Evolutionary conservation across 2,888 invertebrate genomes (phyloP).

Genomic region (Yponomeuta plumbellus): DNA sequence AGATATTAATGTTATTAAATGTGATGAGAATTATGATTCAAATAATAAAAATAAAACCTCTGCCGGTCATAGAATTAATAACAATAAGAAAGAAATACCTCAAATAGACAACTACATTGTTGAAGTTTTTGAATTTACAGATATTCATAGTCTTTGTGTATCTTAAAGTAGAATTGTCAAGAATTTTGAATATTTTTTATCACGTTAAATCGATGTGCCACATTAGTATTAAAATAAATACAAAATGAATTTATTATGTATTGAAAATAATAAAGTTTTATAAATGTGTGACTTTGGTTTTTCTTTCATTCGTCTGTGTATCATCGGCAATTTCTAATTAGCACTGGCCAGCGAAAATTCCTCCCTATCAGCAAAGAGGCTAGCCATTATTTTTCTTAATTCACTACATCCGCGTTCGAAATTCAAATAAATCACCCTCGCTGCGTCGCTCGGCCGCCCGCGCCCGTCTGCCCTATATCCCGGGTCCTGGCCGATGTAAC

Average conservation of each 20-base stretch:
- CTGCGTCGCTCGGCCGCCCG: neutral
- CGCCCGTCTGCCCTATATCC: constrained; percentile 17
- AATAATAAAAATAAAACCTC: neutral
- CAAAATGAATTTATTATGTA: constrained; percentile 58
- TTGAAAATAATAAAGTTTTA: constrained; percentile 66
- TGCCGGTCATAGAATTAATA: constrained; percentile 7
- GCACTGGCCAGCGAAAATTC: no score
- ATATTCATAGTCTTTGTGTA: neutral
- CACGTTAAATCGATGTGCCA: constrained; percentile 65
- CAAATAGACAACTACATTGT: constrained; percentile 16
- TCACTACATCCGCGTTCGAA: no score
- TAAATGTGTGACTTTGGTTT: constrained; percentile 45
- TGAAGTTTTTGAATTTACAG: constrained; percentile 7
- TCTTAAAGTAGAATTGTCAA: constrained; percentile 5
- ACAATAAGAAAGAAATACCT: constrained; percentile 14
- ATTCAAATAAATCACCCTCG: neutral
- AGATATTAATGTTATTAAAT: constrained; percentile 8
- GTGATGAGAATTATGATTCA: constrained; percentile 11
- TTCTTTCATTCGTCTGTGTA: no score
- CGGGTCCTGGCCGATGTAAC: neutral
- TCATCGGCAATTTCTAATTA: no score
- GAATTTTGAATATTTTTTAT: constrained; percentile 45
- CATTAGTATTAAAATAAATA: constrained; percentile 45
- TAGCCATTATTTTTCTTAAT: no score
- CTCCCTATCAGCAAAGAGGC: no score